phyloP scores from a whole-genome alignment of 2,113 vertebrate species.

The Etheostoma cragini region DNA sequence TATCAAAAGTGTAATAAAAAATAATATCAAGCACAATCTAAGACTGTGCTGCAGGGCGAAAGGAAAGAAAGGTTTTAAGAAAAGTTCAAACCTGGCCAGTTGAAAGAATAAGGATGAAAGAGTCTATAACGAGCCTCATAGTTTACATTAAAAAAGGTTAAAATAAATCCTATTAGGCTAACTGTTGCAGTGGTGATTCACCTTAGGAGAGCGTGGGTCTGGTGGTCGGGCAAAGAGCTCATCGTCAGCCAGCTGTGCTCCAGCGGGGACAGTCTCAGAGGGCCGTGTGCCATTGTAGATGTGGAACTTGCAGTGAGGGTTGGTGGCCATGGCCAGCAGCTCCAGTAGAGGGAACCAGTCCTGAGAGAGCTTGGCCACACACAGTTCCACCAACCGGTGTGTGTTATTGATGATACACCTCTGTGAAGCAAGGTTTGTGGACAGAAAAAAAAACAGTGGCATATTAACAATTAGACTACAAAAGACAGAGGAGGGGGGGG shows the following conservation, averaged over 20 bases:
- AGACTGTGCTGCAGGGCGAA: neutral
- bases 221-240: slow-evolving; percentile 97
- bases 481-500: no score
- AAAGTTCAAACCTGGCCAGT: neutral
- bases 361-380: slow-evolving; percentile 99
- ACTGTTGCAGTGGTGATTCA: slow-evolving; percentile 48
- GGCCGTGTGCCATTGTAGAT: slow-evolving; percentile 99
- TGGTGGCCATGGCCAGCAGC: slow-evolving; percentile 99
- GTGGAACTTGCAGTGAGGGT: slow-evolving; percentile 99
- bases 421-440: slow-evolving; percentile 74
- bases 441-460: neutral
- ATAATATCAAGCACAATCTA: neutral
- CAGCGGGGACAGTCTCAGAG: slow-evolving; percentile 96
- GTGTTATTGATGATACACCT: slow-evolving; percentile 99
- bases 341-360: slow-evolving; percentile 99
- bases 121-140: neutral
- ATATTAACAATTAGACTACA: neutral
- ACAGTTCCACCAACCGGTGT: slow-evolving; percentile 97
- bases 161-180: no score
- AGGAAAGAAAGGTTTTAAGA: neutral
- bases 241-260: slow-evolving; percentile 95
- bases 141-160: neutral
- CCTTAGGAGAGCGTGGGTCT: slow-evolving; percentile 98
- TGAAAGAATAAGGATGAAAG: neutral
- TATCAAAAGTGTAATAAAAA: neutral